Percentiles rank a stretch among this genome's conserved stretches.
Evolutionary conservation across 2,113 vertebrate genomes (phyloP).

Genomic region (Nicator chloris): DNA sequence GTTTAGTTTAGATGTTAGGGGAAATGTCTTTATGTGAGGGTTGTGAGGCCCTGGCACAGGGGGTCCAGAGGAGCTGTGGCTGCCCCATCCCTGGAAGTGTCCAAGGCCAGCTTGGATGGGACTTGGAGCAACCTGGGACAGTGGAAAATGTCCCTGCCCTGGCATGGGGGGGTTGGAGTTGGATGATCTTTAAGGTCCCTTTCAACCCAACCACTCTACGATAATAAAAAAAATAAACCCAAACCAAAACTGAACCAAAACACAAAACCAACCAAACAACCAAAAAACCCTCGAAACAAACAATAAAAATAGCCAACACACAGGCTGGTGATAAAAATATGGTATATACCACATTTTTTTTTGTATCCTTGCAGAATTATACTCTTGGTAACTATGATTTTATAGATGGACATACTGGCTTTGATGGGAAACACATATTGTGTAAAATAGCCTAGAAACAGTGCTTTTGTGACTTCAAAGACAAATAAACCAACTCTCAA

Average conservation of each 20-base stretch:
- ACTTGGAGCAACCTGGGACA: accelerated
- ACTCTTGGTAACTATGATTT: not conserved
- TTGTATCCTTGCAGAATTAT: not conserved
- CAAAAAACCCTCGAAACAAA: not conserved
- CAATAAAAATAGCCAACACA: not conserved
- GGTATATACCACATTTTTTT: not conserved
- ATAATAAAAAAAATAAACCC: not conserved
- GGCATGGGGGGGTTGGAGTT: not conserved
- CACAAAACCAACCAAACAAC: too few relatives aligned
- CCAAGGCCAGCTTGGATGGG: too few relatives aligned
- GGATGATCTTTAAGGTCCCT: not conserved
- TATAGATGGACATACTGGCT: not conserved
- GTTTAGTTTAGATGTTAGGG: not conserved
- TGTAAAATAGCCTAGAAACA: not conserved
- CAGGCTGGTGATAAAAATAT: not conserved
- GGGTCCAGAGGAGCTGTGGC: not conserved
- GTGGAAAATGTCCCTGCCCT: not conserved
- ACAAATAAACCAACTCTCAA: not conserved
- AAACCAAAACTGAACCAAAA: not conserved
- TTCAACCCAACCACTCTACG: not conserved
- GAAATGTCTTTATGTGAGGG: not conserved
- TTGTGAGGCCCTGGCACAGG: not conserved
- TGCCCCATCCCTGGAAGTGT: not conserved
- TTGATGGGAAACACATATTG: not conserved
- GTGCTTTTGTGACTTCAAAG: not conserved